Evolutionary conservation across 2,888 invertebrate genomes (phyloP), one percentile per base, ranked within the genome.

Genomic region (Gryllus longicercus): DNA sequence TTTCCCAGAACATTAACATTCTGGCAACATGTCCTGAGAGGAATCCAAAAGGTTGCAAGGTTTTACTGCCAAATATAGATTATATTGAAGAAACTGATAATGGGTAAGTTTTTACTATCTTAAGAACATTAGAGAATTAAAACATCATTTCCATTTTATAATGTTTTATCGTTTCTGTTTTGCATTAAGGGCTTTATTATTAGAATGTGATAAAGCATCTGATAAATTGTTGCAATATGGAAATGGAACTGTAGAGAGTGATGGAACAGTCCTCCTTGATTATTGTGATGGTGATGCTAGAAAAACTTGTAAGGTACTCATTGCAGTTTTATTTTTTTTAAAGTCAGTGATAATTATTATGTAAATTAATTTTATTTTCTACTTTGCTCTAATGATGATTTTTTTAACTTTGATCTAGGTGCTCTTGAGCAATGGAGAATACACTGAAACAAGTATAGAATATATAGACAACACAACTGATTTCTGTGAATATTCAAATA

Each of bases 191-290:
- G n/a, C 63, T 63, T 63, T 63, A 63, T n/a, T 63, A 18, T 63
- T 63, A n/a, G 63, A 63, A 63, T 63, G 63, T 63, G 63, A 63
- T n/a, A 63, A 63, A 63, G 63, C n/a, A 18, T 16, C 63, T 76
- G 76, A 38, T n/a, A 76, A 76, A 76, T 23, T 76, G 23, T 18
- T 76, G 23, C 76, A 76, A 18, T 76, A 76, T 76, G 74, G 23
- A 74, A 38, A n/a, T 25, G 76, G 23, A 21, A 16, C 76, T 23
- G 16, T 76, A 25, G 76, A 76, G 10, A 25, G 16, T 63, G 63
- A 76, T 76, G 76, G 38, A 11, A 76, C 76, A 8, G 76, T 76
- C 16, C 25, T 76, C 8, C 38, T 76, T 14, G 76, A 76, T 76
- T 76, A 76, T 76, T n/a, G 16, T 23, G 38, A 38, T 12, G 76